These are phyloP conservation scores for Atrina japonica DNA, from an alignment of 2,888 invertebrate genomes.

Conservation along the genomic window DNA sequence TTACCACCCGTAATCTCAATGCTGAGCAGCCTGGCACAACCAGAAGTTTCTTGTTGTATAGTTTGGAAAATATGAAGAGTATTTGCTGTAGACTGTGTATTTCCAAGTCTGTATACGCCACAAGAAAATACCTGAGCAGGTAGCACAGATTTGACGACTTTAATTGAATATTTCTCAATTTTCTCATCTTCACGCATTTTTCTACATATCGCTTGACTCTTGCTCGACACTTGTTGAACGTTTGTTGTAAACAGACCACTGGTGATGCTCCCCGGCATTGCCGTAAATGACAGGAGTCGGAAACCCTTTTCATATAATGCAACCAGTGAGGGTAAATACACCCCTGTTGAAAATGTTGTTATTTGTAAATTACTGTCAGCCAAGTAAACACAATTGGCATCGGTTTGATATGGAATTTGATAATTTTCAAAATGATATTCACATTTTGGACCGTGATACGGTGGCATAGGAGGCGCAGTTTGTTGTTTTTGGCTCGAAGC, in stretches of 20 bases:
- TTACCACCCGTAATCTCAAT: conserved; percentile 64
- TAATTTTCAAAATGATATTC: conserved; percentile 61
- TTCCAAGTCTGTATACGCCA: conserved; percentile 13
- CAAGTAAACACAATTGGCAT: conserved; percentile 41
- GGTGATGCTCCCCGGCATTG: conserved; percentile 49
- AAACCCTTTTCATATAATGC: conserved; percentile 52
- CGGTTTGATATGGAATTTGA: conserved; percentile 46
- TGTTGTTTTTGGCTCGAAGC: not conserved
- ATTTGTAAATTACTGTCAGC: conserved; percentile 19
- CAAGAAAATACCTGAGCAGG: conserved; percentile 29
- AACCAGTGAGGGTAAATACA: conserved; percentile 43
- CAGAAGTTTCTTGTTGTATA: conserved; percentile 57
- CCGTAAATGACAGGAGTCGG: conserved; percentile 55
- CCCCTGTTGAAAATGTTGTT: conserved; percentile 11
- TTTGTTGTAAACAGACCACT: conserved; percentile 44
- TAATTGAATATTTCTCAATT: conserved; percentile 63
- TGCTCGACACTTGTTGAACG: conserved; percentile 41
- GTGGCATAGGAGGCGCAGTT: conserved; percentile 51
- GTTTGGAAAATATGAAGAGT: conserved; percentile 59
- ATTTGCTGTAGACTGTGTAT: not conserved
- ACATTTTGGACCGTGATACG: conserved; percentile 59
- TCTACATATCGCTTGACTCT: conserved; percentile 67
- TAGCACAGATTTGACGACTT: conserved; percentile 68
- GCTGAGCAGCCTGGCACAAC: conserved; percentile 65
- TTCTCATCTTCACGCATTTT: conserved; percentile 52